A percentile compares a stretch with the other conserved stretches of the same genome.
These are phyloP conservation scores for Anoplius nigerrimus DNA, from an alignment of 2,888 invertebrate genomes.

Conservation along the genomic window DNA sequence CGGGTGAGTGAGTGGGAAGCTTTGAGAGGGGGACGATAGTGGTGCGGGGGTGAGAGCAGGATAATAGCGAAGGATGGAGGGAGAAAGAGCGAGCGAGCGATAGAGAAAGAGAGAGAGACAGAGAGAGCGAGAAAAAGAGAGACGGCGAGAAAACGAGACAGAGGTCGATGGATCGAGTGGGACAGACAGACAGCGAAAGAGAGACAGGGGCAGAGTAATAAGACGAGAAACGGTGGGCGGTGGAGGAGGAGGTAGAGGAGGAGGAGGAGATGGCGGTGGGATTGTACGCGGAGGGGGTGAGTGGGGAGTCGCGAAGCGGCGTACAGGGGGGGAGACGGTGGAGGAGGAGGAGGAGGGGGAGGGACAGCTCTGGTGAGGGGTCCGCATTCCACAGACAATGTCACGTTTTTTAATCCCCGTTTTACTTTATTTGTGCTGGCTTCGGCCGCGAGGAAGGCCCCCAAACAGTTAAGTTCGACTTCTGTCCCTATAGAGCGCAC, in stretches of 20 bases:
- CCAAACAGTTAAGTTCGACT: constrained; percentile 59
- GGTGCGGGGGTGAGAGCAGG: no score
- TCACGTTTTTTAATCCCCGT: constrained; percentile 74
- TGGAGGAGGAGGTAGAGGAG: constrained; percentile 22
- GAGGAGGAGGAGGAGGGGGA: constrained; percentile 46
- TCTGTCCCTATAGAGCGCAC: constrained; percentile 42
- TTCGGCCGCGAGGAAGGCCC: constrained; percentile 54
- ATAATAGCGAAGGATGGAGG: constrained; percentile 12
- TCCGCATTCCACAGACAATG: constrained; percentile 75
- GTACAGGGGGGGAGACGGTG: constrained; percentile 31
- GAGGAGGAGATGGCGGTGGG: constrained; percentile 16
- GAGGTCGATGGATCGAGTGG: no score
- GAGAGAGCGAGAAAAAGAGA: constrained; percentile 34
- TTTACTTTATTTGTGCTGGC: constrained; percentile 71
- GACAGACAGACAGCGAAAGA: background rate
- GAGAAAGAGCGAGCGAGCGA: constrained; percentile 33
- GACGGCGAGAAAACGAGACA: no score
- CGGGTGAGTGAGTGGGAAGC: constrained; percentile 35
- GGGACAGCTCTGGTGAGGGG: constrained; percentile 61
- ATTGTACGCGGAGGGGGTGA: constrained; percentile 13
- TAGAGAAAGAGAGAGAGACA: constrained; percentile 22
- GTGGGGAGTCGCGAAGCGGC: constrained; percentile 31
- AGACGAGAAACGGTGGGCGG: constrained; percentile 8
- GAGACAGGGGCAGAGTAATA: background rate
- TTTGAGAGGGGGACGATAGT: no score